Base-by-base conservation (phyloP, 1,140 invertebrate genomes). In the Lasioglossum baleicum region DNA sequence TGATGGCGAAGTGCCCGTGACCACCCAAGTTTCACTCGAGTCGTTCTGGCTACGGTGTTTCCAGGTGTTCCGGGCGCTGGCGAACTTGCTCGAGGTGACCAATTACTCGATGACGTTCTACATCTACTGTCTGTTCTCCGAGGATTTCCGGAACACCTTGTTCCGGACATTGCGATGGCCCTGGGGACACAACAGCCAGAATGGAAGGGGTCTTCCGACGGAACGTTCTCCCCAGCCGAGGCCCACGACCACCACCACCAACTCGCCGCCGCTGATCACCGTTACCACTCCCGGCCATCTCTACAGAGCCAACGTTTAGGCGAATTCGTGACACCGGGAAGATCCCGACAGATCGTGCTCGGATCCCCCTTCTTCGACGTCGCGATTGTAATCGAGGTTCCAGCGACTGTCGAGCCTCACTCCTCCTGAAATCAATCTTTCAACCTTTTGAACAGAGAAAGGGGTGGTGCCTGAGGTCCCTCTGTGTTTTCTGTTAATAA, bases 41-140 rank as follows among this genome's bases (percentile, higher is more conserved):
- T 13, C 64, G 6, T 40, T 66, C 10, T n/a, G 17, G 7, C 17
- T 2, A 40, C 35, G 2, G 35, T 6, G 92, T 93, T n/a, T 48
- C 44, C 91, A 96, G 95, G 94, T 96, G 10, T 97, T 97, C 86
- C 94, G 96, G 40, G 96, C 96, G 0, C 89, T 95, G 40, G 96
- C 96, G 15, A 97, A 96, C 90, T 92, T 96, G 17, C 89, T 97
- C 79, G 96, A 97, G 90, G 93, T 97, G 31, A 95, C 94, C 76
- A 96, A 97, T 90, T 97, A 96, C 87, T 96, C 96, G 58, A 94
- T 96, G 63, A 96, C 96, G 5, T 96, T 97, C 91, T 97, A 97
- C 89, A 96, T 97, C 61, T 96, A 97, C 90, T 96, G 96, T 82
- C 90, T 96, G 65, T 97, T 96, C 89, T 96, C 96, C 51, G 95